These are phyloP conservation scores for Sphaeramia orbicularis DNA, from an alignment of 2,797 vertebrate species.

Conservation along the genomic window DNA sequence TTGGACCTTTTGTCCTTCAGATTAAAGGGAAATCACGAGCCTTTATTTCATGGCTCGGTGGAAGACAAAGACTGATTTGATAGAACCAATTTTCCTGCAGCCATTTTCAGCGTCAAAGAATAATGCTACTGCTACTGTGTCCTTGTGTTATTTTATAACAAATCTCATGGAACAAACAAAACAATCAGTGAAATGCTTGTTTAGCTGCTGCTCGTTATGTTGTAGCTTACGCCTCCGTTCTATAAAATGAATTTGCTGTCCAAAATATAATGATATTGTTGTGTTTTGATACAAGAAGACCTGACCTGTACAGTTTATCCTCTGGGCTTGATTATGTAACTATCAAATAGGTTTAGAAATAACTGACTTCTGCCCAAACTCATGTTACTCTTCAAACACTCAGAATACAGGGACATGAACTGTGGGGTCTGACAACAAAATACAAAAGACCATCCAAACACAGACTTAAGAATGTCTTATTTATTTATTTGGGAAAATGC, in stretches of 20 bases:
- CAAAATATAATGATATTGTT: not conserved
- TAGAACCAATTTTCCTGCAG: constrained; percentile 4
- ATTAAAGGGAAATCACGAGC: constrained; percentile 29
- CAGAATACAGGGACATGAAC: not conserved
- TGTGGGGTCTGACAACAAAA: too few relatives aligned
- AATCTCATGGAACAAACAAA: not conserved
- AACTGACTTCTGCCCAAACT: too few relatives aligned
- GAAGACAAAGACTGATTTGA: constrained; percentile 25
- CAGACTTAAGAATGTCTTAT: too few relatives aligned
- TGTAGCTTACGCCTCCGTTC: not conserved
- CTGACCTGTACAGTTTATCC: not conserved
- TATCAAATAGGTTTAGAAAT: not conserved
- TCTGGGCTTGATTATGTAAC: constrained; percentile 1
- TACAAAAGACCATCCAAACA: too few relatives aligned
- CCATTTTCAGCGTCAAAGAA: not conserved
- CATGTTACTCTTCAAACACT: not conserved
- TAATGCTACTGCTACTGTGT: not conserved
- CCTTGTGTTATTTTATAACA: not conserved
- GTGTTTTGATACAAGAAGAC: not conserved
- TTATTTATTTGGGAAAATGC: too few relatives aligned
- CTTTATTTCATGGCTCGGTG: constrained; percentile 34
- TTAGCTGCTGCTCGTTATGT: not conserved
- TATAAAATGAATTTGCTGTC: not conserved
- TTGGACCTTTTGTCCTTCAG: constrained; percentile 25
- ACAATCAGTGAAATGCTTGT: not conserved